These are phyloP conservation scores for Desmophyllum pertusum DNA, from an alignment of 92 coral and sea anemone genomes.

Conservation along the genomic window DNA sequence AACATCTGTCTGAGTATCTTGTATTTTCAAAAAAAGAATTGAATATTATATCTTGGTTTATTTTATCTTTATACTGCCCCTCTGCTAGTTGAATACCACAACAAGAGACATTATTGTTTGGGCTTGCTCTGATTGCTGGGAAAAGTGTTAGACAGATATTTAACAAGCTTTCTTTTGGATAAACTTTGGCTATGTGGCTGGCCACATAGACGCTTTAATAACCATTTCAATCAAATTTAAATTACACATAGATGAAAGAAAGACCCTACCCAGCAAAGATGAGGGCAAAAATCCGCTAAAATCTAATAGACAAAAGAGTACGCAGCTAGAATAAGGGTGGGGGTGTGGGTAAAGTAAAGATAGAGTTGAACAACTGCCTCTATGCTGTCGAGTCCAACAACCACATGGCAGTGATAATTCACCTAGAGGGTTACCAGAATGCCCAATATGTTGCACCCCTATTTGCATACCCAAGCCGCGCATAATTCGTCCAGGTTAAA, in stretches of 20 bases:
- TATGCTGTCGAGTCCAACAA: no score
- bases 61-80: slow-evolving; percentile 1
- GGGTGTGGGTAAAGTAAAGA: no score
- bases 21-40: slow-evolving; percentile 26
- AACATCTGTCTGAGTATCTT: slow-evolving; percentile 57
- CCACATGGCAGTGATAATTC: no score
- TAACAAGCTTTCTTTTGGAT: no score
- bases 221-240: slow-evolving; percentile 26
- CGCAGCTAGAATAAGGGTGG: no score
- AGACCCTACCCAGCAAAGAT: slow-evolving; percentile 33
- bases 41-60: neutral
- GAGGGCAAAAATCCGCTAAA: slow-evolving; percentile 29
- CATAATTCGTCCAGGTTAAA: no score
- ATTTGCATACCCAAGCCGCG: no score
- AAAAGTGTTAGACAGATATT: no score
- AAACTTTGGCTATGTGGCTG: slow-evolving; percentile 44
- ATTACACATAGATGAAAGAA: slow-evolving; percentile 10
- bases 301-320: no score
- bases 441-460: no score
- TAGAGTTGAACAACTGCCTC: no score
- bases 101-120: slow-evolving; percentile 21
- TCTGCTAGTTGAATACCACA: slow-evolving; percentile 6
- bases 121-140: slow-evolving; percentile 34
- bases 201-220: slow-evolving; percentile 33
- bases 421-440: no score